A percentile compares a stretch with the other conserved stretches of the same genome.
These are phyloP conservation scores for Drosophila incognita DNA, from an alignment of 2,888 invertebrate species.

Conservation along the genomic window DNA sequence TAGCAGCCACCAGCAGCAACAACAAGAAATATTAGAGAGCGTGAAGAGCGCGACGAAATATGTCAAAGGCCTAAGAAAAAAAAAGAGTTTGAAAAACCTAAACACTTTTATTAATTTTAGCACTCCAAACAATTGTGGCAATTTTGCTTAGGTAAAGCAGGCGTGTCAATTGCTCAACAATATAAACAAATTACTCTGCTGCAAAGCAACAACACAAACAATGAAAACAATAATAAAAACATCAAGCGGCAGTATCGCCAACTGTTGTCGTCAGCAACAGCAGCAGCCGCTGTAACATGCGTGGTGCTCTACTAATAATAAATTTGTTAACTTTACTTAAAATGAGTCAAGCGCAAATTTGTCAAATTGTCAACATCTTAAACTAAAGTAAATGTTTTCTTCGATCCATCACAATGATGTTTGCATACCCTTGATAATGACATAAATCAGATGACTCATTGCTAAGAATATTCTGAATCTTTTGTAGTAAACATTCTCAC, in stretches of 20 bases:
- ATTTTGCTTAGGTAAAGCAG: slow-evolving; percentile 71
- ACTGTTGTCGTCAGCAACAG: slow-evolving; percentile 34
- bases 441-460: neutral
- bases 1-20: slow-evolving; percentile 16
- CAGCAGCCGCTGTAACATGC: slow-evolving; percentile 32
- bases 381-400: slow-evolving; percentile 11
- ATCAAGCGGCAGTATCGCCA: slow-evolving; percentile 32
- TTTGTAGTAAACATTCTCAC: neutral
- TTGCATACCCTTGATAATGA: slow-evolving; percentile 24
- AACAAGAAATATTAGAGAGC: slow-evolving; percentile 18
- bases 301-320: slow-evolving; percentile 51
- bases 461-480: neutral
- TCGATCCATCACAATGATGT: slow-evolving; percentile 14
- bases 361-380: slow-evolving; percentile 37
- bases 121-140: slow-evolving; percentile 76
- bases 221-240: slow-evolving; percentile 14
- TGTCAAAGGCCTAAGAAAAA: slow-evolving; percentile 50
- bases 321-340: slow-evolving; percentile 60
- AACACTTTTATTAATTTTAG: slow-evolving; percentile 71
- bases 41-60: slow-evolving; percentile 62
- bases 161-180: slow-evolving; percentile 78
- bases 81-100: slow-evolving; percentile 51
- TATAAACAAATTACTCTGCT: slow-evolving; percentile 72
- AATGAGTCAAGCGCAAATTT: slow-evolving; percentile 52
- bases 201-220: slow-evolving; percentile 19